Evolutionary conservation across 2,888 invertebrate genomes (phyloP).

Genomic region (Pyrrhosoma nymphula): DNA sequence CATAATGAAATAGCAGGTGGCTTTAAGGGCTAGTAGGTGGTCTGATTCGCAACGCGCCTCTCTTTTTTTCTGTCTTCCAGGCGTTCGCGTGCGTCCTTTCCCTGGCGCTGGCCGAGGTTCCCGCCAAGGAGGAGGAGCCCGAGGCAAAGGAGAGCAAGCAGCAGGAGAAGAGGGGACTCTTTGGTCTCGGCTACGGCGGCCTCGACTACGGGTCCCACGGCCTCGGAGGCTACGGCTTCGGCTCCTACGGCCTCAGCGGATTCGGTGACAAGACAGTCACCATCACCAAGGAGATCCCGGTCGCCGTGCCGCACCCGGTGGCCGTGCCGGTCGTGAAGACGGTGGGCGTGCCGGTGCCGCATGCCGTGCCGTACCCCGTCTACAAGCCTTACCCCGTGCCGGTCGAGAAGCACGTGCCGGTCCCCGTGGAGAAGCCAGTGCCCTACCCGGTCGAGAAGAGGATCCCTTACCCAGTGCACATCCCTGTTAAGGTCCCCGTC

Average conservation of each 20-base stretch:
- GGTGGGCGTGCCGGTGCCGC: conserved; percentile 44
- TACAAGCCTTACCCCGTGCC: conserved; percentile 35
- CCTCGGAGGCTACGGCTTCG: background rate
- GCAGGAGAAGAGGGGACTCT: conserved; percentile 45
- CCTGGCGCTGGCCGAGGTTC: background rate
- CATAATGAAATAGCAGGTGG: too few species aligned
- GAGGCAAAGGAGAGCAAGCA: background rate
- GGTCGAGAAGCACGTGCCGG: conserved; percentile 1
- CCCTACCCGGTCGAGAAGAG: conserved; percentile 59
- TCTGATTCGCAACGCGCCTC: too few species aligned
- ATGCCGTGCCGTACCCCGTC: conserved; percentile 50
- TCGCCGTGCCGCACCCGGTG: conserved; percentile 25
- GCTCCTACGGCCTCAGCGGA: background rate
- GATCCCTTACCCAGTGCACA: conserved; percentile 49
- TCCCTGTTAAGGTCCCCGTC: conserved; percentile 38
- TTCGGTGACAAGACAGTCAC: conserved; percentile 11
- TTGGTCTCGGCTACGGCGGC: conserved; percentile 54
- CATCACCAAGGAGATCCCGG: conserved; percentile 57
- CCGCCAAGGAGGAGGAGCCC: conserved; percentile 10
- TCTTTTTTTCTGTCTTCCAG: background rate
- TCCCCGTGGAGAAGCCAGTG: conserved; percentile 45
- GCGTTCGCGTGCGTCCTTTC: conserved; percentile 3
- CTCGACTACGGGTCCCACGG: background rate
- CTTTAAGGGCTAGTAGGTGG: too few species aligned
- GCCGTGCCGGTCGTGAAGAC: conserved; percentile 52